These are phyloP conservation scores for Caenorhabditis sp. DNA, from an alignment of 2,888 invertebrate genomes.

Conservation along the genomic window DNA sequence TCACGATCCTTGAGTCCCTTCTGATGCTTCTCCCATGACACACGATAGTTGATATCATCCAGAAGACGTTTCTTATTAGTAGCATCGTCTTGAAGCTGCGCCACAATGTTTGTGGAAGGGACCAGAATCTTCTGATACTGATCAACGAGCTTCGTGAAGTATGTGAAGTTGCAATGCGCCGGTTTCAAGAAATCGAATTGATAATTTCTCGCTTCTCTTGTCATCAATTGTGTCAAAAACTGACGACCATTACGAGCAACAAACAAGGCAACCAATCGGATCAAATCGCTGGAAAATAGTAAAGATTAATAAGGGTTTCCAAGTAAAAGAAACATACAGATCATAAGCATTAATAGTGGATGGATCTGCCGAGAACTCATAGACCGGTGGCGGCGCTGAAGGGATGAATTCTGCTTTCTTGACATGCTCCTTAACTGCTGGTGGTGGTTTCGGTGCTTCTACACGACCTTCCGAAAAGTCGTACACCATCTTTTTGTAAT, in stretches of 20 bases:
- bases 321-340: slow-evolving; percentile 85
- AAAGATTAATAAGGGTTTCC: background rate
- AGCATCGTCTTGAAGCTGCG: slow-evolving; percentile 77
- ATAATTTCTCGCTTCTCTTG: slow-evolving; percentile 93
- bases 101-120: slow-evolving; percentile 89
- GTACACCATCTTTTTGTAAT: slow-evolving; percentile 98
- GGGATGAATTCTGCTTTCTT: slow-evolving; percentile 72
- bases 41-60: slow-evolving; percentile 87
- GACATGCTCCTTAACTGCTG: slow-evolving; percentile 80
- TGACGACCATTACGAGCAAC: slow-evolving; percentile 98
- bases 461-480: slow-evolving; percentile 79
- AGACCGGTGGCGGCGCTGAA: slow-evolving; percentile 93
- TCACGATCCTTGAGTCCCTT: slow-evolving; percentile 94
- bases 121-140: slow-evolving; percentile 98
- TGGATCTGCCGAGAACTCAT: slow-evolving; percentile 96
- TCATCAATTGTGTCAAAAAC: slow-evolving; percentile 98
- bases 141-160: slow-evolving; percentile 97
- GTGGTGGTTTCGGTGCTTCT: slow-evolving; percentile 73
- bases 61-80: slow-evolving; percentile 73
- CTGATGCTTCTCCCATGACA: slow-evolving; percentile 97
- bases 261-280: slow-evolving; percentile 98
- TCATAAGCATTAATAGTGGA: slow-evolving; percentile 98
- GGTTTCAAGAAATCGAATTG: slow-evolving; percentile 99
- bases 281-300: slow-evolving; percentile 89
- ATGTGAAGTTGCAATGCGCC: slow-evolving; percentile 97